phyloP scores from a whole-genome alignment of 2,113 vertebrate species.

The Oxyruncus cristatus region DNA sequence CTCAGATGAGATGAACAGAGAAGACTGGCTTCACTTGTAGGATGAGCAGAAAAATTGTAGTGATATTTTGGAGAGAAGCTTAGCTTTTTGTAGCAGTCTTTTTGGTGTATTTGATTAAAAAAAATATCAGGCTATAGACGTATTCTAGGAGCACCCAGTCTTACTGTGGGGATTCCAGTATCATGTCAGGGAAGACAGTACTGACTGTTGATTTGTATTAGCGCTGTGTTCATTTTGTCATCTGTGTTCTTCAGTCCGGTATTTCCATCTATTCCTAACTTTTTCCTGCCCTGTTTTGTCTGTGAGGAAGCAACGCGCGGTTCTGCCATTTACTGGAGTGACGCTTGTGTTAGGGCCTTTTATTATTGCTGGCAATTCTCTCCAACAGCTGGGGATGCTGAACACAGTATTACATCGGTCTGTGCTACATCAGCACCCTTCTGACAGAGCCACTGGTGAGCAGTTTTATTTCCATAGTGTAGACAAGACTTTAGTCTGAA shows the following conservation, averaged over 20 bases:
- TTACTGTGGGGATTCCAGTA: background rate
- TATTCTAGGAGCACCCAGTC: background rate
- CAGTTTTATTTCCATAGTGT: background rate
- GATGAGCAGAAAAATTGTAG: background rate
- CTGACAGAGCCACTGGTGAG: background rate
- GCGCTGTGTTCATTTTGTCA: background rate
- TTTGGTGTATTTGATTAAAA: background rate
- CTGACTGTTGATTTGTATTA: background rate
- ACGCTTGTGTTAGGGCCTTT: accelerated
- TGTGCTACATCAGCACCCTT: background rate
- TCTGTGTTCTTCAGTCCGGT: background rate
- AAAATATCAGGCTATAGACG: background rate
- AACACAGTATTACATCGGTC: accelerated
- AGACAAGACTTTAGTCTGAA: background rate
- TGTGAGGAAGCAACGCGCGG: background rate
- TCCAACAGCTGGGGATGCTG: background rate
- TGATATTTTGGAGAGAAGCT: background rate
- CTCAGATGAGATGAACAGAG: background rate
- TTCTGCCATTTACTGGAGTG: background rate
- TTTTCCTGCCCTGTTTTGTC: background rate
- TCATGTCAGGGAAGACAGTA: background rate
- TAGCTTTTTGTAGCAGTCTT: background rate
- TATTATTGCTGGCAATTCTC: background rate
- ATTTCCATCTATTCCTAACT: background rate
- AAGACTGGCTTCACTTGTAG: background rate